Base-by-base conservation (phyloP, 2,888 invertebrate genomes). In the Athalia circularis region DNA sequence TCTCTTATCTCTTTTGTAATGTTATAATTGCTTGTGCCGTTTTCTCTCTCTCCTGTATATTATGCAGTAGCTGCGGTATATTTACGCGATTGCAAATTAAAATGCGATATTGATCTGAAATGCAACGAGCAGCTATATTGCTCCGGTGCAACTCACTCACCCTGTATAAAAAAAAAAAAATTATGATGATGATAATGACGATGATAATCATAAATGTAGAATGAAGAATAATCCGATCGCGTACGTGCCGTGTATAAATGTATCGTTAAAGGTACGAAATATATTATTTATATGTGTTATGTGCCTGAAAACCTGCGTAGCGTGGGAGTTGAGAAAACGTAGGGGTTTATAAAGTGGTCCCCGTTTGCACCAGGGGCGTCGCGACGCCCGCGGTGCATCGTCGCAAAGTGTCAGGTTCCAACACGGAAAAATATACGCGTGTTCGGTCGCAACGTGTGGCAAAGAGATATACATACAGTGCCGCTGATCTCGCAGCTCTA, bases 401-500 rank as follows among this genome's bases (percentile, higher is more conserved):
- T 2, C 13, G 47, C 45, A n/a, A 47, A 57, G 77, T 77, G 43
- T 77, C 67, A 15, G 77, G 67, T 77, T 77, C 43, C 77, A 48
- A 9, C 15, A 13, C 50, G 48, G 50, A 15, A n/a, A 43, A 45
- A 3, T 4, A 29, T 11, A 54, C n/a, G 11, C n/a, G 9, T 11
- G n/a, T 54, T 54, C n/a, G 4, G 6, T n/a, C 11, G 11, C 7
- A 54, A 54, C 54, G 54, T 54, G n/a, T 54, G 11, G 54, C 54
- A 29, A 29, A 29, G 29, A 29, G 29, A 29, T 29, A 29, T 29
- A 29, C 29, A 29, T 29, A 29, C 29, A 29, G 29, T 29, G 29
- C 29, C 29, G 29, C 57, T 6, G n/a, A 61, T 59, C 77, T 68
- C 75, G 65, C 70, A 57, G 62, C 64, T 79, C 5, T 84, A 48